Evolutionary conservation across 2,888 invertebrate species (phyloP), one percentile per base, ranked within the genome.

Genomic region (Pachliopta kotzebuea): DNA sequence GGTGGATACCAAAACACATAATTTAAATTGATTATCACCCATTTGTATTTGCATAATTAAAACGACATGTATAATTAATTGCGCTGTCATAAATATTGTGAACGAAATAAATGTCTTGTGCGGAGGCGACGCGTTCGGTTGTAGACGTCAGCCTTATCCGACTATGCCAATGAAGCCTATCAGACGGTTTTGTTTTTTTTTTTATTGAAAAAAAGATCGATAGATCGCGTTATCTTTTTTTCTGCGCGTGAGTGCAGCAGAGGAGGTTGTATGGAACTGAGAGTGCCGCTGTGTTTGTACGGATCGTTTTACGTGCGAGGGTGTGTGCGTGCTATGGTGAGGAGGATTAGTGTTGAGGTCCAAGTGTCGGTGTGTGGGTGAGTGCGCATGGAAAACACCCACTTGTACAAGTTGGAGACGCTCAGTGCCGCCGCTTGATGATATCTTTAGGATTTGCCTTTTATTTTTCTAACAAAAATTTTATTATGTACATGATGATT

Each of bases 211-310:
- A 87, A 90, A 91, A 90, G 87, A 88, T 88, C 88, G 88, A 90
- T 88, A 89, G 89, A 88, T 88, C 89, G 88, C 88, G 84, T 86
- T 87, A 84, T 86, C 84, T 90, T 89, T 90, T 90, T 90, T 90
- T 84, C 79, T 90, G 90, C 90, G 91, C 90, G 90, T 90, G 91
- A 91, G 91, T 91, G 91, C 90, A 90, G 88, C 84, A 86, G 86
- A 87, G 81, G 91, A 91, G 89, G 90, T 88, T 87, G 87, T 90
- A 82, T 90, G 81, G 85, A 78, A 90, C 90, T 90, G 90, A 88
- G 90, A 88, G 90, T 88, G 85, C 84, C 84, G 79, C 78, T 88
- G 89, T 89, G 88, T 87, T 84, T 77, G 88, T 89, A 83, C 79
- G 76, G 79, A 84, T 78, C 84, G 83, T 80, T 77, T 72, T 68